Percentiles rank a stretch among this genome's conserved stretches.
Evolutionary conservation across 2,888 invertebrate species (phyloP).

Genomic region (Ligdia adustata): DNA sequence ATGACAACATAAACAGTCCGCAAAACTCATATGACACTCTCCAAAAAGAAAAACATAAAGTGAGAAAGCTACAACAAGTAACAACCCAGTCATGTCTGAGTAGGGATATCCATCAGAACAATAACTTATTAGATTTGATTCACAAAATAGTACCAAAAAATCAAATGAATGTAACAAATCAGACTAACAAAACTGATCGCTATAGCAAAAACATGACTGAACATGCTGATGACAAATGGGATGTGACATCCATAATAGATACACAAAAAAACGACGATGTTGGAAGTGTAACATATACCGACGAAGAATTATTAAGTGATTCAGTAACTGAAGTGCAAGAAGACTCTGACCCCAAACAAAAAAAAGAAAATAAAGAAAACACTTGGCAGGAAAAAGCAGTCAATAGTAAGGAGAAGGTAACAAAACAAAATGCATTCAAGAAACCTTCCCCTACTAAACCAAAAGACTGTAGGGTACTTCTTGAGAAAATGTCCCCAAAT

Average conservation of each 20-base stretch:
- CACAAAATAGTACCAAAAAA: constrained; percentile 71
- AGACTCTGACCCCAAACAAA: not conserved
- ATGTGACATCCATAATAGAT: constrained; percentile 60
- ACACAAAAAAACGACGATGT: constrained; percentile 55
- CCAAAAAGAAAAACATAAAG: constrained; percentile 64
- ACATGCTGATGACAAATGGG: constrained; percentile 57
- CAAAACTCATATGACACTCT: constrained; percentile 50
- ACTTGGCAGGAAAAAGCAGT: too few relatives aligned
- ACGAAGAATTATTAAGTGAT: constrained; percentile 76
- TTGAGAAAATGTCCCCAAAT: constrained; percentile 13
- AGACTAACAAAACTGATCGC: constrained; percentile 46
- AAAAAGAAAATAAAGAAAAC: constrained; percentile 4
- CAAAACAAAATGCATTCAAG: constrained; percentile 4
- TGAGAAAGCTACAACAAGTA: constrained; percentile 57
- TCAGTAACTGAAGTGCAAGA: too few relatives aligned
- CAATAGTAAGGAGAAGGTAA: too few relatives aligned
- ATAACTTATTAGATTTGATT: constrained; percentile 66
- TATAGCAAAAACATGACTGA: constrained; percentile 40
- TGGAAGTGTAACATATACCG: constrained; percentile 70
- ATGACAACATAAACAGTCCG: constrained; percentile 58
- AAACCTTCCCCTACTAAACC: not conserved
- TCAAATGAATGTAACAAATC: constrained; percentile 59
- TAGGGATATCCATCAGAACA: constrained; percentile 58
- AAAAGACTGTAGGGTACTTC: constrained; percentile 3
- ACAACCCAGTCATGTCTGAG: constrained; percentile 65